These are phyloP conservation scores for Amblyteles armatorius DNA, from an alignment of 2,888 invertebrate genomes.

Conservation along the genomic window DNA sequence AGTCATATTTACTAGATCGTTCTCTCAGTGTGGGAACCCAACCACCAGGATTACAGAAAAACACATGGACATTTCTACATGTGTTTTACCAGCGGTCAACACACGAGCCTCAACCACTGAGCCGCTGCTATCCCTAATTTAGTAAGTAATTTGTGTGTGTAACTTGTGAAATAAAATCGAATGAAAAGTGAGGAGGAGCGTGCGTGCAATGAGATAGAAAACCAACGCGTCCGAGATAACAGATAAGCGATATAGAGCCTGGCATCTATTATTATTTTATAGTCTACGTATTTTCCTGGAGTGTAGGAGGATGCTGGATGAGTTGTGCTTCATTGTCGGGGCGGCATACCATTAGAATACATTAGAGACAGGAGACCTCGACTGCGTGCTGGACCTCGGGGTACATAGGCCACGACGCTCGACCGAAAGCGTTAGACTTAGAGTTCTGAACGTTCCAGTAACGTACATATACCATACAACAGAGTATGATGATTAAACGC, in stretches of 20 bases:
- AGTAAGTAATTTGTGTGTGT: background rate
- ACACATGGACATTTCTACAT: too few relatives aligned
- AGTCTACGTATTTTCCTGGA: constrained; percentile 60
- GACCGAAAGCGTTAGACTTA: constrained; percentile 61
- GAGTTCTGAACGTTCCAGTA: constrained; percentile 40
- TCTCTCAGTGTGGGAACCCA: too few relatives aligned
- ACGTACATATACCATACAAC: constrained; percentile 44
- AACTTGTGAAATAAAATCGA: background rate
- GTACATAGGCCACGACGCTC: constrained; percentile 48
- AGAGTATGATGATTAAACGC: constrained; percentile 76
- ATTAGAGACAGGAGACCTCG: constrained; percentile 74
- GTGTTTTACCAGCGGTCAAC: too few relatives aligned
- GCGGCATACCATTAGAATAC: constrained; percentile 84
- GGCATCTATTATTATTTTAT: constrained; percentile 57
- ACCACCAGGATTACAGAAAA: too few relatives aligned
- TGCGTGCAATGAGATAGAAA: constrained; percentile 65
- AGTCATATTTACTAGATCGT: too few relatives aligned
- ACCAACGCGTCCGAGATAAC: constrained; percentile 56
- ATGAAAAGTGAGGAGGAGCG: constrained; percentile 31
- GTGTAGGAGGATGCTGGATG: constrained; percentile 81
- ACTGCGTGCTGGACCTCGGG: constrained; percentile 56
- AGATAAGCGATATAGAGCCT: constrained; percentile 61
- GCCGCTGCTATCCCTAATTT: background rate
- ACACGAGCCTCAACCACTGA: too few relatives aligned
- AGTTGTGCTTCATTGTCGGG: constrained; percentile 84